These are phyloP conservation scores for Crotalus tigris DNA, from an alignment of 2,113 vertebrate genomes.

Conservation along the genomic window DNA sequence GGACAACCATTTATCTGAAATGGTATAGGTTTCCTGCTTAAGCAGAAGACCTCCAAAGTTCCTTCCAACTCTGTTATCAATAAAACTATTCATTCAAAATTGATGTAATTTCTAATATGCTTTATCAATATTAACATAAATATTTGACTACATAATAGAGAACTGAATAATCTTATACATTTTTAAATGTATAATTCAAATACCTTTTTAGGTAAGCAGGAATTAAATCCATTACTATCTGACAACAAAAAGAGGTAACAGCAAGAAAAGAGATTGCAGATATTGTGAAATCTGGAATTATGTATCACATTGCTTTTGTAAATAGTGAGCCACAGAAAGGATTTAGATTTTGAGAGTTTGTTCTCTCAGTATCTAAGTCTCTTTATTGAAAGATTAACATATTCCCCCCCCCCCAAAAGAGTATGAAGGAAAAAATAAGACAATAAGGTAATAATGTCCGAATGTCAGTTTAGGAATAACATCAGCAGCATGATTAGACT, in stretches of 20 bases:
- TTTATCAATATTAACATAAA: constrained; percentile 22
- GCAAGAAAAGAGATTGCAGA: constrained; percentile 22
- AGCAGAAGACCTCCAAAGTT: neutral
- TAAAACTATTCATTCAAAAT: constrained; percentile 38
- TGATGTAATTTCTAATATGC: constrained; percentile 8
- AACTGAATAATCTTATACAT: neutral
- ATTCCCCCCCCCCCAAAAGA: neutral
- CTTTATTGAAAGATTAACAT: neutral
- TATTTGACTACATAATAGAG: neutral
- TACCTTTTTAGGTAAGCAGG: neutral
- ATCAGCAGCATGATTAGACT: constrained; percentile 18
- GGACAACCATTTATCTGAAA: neutral
- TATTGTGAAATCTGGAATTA: neutral
- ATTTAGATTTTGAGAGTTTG: neutral
- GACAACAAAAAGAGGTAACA: constrained; percentile 42
- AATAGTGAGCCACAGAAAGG: neutral
- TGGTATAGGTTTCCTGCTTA: neutral
- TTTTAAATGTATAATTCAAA: neutral
- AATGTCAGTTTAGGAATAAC: constrained; percentile 25
- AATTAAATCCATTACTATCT: constrained; percentile 4
- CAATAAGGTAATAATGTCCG: neutral
- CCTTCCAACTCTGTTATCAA: neutral
- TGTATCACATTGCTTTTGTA: neutral
- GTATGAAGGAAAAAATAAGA: neutral
- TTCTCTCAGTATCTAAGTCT: neutral